Conservation (phyloP, 2,888 invertebrate genomes). For the Cerceris rybyensis region DNA sequence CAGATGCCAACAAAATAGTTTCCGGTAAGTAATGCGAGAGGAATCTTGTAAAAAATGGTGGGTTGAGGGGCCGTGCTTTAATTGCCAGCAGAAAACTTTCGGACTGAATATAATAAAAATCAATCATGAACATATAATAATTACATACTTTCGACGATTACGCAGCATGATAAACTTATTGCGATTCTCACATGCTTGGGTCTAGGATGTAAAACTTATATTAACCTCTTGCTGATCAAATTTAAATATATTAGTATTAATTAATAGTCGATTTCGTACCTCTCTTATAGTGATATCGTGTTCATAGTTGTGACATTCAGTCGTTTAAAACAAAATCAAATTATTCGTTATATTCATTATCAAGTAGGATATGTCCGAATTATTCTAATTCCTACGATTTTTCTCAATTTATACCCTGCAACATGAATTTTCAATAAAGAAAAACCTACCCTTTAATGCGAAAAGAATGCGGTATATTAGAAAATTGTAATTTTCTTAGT, state of each 20-base stretch:
- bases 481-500: too few relatives aligned
- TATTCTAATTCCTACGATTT: background rate
- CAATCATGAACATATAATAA: constrained; percentile 19
- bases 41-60: constrained; percentile 54
- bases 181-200: constrained; percentile 63
- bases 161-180: constrained; percentile 60
- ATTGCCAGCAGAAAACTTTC: constrained; percentile 59
- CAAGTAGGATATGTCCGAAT: background rate
- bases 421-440: too few relatives aligned
- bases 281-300: constrained; percentile 58
- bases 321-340: constrained; percentile 1
- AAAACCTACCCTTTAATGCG: too few relatives aligned
- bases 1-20: constrained; percentile 79
- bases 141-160: constrained; percentile 23
- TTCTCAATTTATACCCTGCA: too few relatives aligned
- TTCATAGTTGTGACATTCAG: constrained; percentile 55
- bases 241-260: constrained; percentile 28
- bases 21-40: constrained; percentile 76
- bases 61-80: constrained; percentile 80
- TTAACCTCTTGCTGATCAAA: constrained; percentile 55
- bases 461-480: too few relatives aligned
- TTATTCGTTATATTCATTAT: too few relatives aligned
- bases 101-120: background rate
- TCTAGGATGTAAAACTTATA: constrained; percentile 47
- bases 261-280: constrained; percentile 31